Conservation (phyloP, 2,113 vertebrate species). For the Mormyrus lacerda region DNA sequence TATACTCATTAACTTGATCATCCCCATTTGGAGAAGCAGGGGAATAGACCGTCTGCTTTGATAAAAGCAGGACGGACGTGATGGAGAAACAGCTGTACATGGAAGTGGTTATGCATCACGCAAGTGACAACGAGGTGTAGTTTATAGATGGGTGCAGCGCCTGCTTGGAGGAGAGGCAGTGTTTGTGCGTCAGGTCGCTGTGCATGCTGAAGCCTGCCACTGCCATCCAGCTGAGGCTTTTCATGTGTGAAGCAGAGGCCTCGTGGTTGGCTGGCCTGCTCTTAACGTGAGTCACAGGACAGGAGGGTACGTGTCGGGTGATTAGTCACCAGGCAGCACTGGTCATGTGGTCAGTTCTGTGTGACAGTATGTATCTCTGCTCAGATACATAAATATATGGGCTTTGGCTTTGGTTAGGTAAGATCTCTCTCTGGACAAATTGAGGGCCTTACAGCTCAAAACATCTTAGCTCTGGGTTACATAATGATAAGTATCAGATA, state of each 20-base stretch:
- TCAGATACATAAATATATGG: background rate
- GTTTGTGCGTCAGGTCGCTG: background rate
- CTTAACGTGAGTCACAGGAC: background rate
- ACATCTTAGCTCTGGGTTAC: background rate
- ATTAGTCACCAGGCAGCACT: constrained; percentile 38
- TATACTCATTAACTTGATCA: background rate
- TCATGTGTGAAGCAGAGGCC: background rate
- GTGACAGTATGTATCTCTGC: background rate
- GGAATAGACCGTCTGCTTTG: background rate
- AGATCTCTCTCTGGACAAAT: background rate
- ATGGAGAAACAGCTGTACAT: background rate
- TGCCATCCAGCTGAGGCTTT: background rate
- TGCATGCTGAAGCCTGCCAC: background rate
- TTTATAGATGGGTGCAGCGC: background rate
- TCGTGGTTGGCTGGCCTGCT: background rate
- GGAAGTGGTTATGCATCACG: background rate
- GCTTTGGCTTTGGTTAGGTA: background rate
- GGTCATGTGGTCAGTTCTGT: constrained; percentile 12
- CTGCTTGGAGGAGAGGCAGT: background rate
- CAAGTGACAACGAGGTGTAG: background rate
- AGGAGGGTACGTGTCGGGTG: background rate
- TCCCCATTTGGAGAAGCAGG: background rate
- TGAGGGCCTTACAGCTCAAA: background rate
- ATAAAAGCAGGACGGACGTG: background rate
- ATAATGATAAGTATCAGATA: background rate